Percentiles rank a stretch among this genome's conserved stretches.
phyloP scores from a whole-genome alignment of 2,113 vertebrate species.

The Phrynocephalus versicolor region DNA sequence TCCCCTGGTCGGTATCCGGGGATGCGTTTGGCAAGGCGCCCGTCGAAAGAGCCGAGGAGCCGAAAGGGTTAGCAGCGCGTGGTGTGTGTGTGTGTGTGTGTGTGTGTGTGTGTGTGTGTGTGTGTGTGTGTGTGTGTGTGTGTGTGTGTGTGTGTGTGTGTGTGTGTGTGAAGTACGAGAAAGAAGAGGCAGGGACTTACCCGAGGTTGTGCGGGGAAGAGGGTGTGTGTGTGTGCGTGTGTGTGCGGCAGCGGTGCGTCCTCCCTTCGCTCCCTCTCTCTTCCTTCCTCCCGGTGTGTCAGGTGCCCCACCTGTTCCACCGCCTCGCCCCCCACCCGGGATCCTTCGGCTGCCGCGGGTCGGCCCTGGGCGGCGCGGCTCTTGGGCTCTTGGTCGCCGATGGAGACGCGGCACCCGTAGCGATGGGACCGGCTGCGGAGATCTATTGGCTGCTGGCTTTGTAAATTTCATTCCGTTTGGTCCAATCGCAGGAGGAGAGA shows the following conservation, averaged over 20 bases:
- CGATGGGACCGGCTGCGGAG: conserved; percentile 81
- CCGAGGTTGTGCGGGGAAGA: too few species aligned
- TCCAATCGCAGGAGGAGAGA: conserved; percentile 82
- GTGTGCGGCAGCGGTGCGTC: background rate
- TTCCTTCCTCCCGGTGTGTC: background rate
- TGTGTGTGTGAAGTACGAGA: background rate
- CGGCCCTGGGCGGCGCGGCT: conserved; percentile 55
- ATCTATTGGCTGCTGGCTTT: conserved; percentile 88
- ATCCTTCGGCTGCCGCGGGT: conserved; percentile 36
- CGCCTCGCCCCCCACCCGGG: background rate
- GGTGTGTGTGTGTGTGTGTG: background rate
- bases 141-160: background rate
- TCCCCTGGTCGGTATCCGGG: too few species aligned
- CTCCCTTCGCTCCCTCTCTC: accelerated
- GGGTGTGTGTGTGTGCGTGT: background rate
- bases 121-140: background rate
- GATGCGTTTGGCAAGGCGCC: too few species aligned
- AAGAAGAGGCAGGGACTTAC: too few species aligned
- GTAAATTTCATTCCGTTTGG: conserved; percentile 86
- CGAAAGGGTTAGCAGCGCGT: too few species aligned
- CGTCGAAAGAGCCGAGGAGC: too few species aligned
- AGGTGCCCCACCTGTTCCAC: conserved; percentile 48
- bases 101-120: background rate
- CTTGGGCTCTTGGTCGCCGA: conserved; percentile 48
- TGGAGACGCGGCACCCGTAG: conserved; percentile 62